A percentile compares a stretch with the other conserved stretches of the same genome.
Evolutionary conservation across 2,888 invertebrate genomes (phyloP).

Genomic region (Diabrotica balteata): DNA sequence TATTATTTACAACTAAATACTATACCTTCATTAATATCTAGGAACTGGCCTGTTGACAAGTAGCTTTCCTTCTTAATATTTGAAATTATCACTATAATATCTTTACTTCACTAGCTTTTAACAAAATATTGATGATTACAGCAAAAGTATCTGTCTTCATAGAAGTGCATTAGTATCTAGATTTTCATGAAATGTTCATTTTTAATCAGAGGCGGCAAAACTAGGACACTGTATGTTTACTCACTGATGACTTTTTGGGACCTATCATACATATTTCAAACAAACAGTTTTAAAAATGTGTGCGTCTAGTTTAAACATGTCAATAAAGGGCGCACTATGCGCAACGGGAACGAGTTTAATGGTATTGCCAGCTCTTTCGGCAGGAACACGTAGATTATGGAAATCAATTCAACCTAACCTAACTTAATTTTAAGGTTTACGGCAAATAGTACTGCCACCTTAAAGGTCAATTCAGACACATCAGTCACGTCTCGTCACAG

Average conservation of each 20-base stretch:
- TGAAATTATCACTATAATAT: constrained; percentile 22
- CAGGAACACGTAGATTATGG: too few relatives aligned
- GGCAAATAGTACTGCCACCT: too few relatives aligned
- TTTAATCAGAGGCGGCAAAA: neutral
- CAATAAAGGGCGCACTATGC: too few relatives aligned
- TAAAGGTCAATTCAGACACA: too few relatives aligned
- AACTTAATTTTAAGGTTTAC: too few relatives aligned
- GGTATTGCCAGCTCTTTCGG: too few relatives aligned
- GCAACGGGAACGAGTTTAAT: too few relatives aligned
- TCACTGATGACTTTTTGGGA: neutral
- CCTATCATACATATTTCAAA: neutral
- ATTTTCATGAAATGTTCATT: neutral
- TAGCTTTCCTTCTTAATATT: constrained; percentile 21
- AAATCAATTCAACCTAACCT: too few relatives aligned
- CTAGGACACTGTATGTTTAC: too few relatives aligned
- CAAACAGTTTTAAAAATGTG: neutral
- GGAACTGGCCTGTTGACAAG: constrained; percentile 6
- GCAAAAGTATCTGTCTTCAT: constrained; percentile 7
- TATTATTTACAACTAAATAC: too few relatives aligned
- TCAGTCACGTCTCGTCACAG: too few relatives aligned
- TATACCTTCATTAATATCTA: neutral
- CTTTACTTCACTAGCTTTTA: constrained; percentile 27
- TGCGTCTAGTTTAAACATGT: too few relatives aligned
- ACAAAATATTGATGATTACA: constrained; percentile 18
- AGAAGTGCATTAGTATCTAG: constrained; percentile 21